These are phyloP conservation scores for Pterocles burchelli DNA, from an alignment of 2,113 vertebrate genomes.

Conservation along the genomic window DNA sequence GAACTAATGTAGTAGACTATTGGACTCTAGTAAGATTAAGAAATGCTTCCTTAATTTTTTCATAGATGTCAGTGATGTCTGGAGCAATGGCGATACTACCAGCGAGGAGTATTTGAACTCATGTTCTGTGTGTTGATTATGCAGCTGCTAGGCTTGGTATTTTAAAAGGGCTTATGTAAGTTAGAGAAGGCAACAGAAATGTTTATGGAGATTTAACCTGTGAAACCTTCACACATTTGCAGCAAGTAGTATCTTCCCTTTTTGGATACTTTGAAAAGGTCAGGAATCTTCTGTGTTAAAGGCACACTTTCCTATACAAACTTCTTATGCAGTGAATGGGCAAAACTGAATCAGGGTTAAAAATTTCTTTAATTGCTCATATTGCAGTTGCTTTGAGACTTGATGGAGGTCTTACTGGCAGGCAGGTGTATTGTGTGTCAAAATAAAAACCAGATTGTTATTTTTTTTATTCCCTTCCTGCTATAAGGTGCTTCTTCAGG, in stretches of 20 bases:
- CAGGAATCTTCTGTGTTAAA: neutral
- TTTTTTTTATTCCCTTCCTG: neutral
- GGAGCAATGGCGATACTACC: neutral
- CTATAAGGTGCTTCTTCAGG: neutral
- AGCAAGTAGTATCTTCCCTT: neutral
- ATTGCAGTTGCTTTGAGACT: neutral
- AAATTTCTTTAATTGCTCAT: neutral
- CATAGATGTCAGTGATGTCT: neutral
- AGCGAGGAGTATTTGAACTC: neutral
- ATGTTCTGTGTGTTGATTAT: fast-evolving
- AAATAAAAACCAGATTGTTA: neutral
- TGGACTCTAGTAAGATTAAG: neutral
- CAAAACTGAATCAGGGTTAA: neutral
- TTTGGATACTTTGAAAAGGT: neutral
- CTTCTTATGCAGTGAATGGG: neutral
- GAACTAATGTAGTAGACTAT: neutral
- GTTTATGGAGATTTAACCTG: neutral
- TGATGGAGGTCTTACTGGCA: neutral
- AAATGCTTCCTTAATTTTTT: neutral
- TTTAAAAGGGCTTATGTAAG: fast-evolving
- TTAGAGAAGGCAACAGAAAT: neutral
- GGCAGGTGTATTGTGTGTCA: neutral
- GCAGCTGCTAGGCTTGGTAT: neutral
- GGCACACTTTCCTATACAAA: neutral
- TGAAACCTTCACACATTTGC: fast-evolving